phyloP scores from a whole-genome alignment of 2,888 invertebrate genomes.

The Platycnemis pennipes region DNA sequence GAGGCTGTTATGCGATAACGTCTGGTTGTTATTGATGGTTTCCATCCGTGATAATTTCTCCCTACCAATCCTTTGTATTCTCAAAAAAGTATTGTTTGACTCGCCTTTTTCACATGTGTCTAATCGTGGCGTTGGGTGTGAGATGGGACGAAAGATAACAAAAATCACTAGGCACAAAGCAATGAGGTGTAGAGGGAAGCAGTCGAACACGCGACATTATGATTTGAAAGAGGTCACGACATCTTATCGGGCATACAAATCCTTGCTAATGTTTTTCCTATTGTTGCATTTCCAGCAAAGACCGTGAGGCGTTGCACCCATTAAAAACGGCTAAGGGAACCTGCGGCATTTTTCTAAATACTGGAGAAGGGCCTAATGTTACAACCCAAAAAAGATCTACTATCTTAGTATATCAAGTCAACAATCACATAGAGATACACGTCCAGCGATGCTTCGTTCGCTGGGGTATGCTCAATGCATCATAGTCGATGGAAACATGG shows the following conservation, averaged over 20 bases:
- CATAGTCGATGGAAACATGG: not conserved
- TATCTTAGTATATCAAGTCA: not conserved
- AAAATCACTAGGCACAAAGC: slow-evolving; percentile 43
- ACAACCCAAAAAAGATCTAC: not conserved
- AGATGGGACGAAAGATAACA: slow-evolving; percentile 27
- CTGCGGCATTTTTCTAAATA: not conserved
- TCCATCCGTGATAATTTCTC: not conserved
- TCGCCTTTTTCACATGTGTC: slow-evolving; percentile 40
- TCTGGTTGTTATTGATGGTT: not conserved
- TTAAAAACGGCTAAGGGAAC: not conserved
- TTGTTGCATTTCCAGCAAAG: not conserved
- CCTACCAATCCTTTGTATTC: not conserved
- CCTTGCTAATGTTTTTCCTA: slow-evolving; percentile 42
- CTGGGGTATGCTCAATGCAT: not conserved
- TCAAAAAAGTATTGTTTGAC: not conserved
- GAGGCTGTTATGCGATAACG: not conserved
- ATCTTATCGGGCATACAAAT: slow-evolving; percentile 26
- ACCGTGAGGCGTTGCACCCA: not conserved
- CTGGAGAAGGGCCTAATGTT: not conserved
- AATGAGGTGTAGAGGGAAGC: not conserved
- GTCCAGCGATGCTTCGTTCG: not conserved
- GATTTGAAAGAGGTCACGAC: slow-evolving; percentile 59
- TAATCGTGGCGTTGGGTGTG: not conserved
- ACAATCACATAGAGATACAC: not conserved
- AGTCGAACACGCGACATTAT: slow-evolving; percentile 50